Evolutionary conservation across 1,140 invertebrate genomes (phyloP).

Genomic region (Plectrocnemia conspersa): DNA sequence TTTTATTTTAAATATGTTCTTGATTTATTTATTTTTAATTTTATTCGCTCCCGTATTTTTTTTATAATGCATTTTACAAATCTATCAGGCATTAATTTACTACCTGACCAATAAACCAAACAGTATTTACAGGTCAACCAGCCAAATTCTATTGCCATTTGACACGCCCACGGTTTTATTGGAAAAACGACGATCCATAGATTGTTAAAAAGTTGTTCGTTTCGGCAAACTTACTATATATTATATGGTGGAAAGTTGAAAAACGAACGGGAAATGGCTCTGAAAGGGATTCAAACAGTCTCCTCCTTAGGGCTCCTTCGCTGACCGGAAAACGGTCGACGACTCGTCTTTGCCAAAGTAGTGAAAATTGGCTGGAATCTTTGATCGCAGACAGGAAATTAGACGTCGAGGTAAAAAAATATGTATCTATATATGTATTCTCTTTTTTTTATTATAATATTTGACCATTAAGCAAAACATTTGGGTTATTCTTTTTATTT

Average conservation of each 20-base stretch:
- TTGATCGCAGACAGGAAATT: slow-evolving; percentile 28
- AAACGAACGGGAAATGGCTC: slow-evolving; percentile 30
- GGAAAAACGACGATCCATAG: background rate
- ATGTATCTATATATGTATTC: too few species aligned
- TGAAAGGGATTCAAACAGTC: slow-evolving; percentile 33
- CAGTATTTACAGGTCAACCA: too few species aligned
- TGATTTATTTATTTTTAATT: too few species aligned
- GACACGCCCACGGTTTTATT: background rate
- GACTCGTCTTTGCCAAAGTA: slow-evolving; percentile 30
- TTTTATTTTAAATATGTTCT: too few species aligned
- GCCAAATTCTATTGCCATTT: background rate
- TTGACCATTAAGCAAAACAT: too few species aligned
- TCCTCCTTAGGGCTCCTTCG: slow-evolving; percentile 4
- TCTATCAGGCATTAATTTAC: too few species aligned
- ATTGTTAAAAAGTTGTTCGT: background rate
- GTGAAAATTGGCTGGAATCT: slow-evolving; percentile 26
- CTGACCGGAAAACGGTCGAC: slow-evolving; percentile 21
- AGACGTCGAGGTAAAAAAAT: slow-evolving; percentile 33
- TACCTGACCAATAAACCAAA: too few species aligned
- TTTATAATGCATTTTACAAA: too few species aligned
- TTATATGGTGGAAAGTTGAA: slow-evolving; percentile 11
- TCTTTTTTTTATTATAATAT: too few species aligned
- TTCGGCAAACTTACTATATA: background rate
- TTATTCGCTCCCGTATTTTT: too few species aligned
- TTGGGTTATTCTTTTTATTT: too few species aligned